These are phyloP conservation scores for Uromys caudimaculatus DNA, from an alignment of 2,797 vertebrate genomes.

Conservation along the genomic window DNA sequence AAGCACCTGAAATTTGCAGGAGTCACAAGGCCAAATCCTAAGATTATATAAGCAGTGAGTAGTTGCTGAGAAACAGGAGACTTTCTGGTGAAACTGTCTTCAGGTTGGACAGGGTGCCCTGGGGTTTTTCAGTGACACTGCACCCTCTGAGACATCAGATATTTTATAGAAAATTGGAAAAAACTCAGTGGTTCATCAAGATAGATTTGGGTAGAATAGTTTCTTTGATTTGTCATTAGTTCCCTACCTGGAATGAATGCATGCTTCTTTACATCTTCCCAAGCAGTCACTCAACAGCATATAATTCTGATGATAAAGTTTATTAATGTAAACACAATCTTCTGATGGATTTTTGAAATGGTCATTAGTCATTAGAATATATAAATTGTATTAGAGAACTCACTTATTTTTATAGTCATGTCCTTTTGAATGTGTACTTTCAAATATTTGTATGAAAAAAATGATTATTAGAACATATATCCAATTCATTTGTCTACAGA, in stretches of 20 bases:
- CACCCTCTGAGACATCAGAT: not conserved
- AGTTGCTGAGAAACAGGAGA: not conserved
- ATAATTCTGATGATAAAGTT: not conserved
- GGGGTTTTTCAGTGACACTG: not conserved
- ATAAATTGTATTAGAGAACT: not conserved
- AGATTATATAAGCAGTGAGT: not conserved
- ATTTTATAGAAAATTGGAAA: not conserved
- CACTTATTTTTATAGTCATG: not conserved
- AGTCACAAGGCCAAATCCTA: not conserved
- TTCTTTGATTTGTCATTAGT: not conserved
- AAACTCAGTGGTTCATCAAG: not conserved
- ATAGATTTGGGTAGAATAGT: not conserved
- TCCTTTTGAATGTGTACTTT: not conserved
- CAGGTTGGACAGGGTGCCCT: not conserved
- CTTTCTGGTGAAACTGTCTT: not conserved
- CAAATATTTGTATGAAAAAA: constrained; percentile 34
- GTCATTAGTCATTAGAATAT: not conserved
- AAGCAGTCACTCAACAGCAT: not conserved
- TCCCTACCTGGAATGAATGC: not conserved
- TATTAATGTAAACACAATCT: not conserved
- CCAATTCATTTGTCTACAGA: not conserved
- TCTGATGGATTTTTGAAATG: not conserved
- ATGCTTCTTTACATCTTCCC: not conserved
- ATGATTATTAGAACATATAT: not conserved
- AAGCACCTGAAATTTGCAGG: not conserved